Evolutionary conservation across 2,797 vertebrate species (phyloP).

Genomic region (Pseudochromis fuscus): DNA sequence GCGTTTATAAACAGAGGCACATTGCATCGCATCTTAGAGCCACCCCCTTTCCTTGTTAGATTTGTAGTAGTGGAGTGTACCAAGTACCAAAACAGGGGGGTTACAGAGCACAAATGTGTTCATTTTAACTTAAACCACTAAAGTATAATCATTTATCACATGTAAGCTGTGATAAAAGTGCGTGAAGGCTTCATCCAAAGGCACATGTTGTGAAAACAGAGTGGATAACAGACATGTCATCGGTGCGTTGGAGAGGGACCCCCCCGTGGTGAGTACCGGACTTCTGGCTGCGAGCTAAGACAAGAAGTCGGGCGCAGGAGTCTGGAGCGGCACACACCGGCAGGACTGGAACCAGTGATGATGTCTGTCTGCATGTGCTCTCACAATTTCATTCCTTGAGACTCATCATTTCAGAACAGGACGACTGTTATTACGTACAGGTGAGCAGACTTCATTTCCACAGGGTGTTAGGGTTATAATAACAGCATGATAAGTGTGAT

Average conservation of each 20-base stretch:
- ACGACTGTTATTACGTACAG: conserved; percentile 37
- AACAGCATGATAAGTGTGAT: too few relatives aligned
- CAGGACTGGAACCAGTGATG: conserved; percentile 49
- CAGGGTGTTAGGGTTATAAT: too few relatives aligned
- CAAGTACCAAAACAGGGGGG: conserved; percentile 30
- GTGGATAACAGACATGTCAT: rapidly evolving
- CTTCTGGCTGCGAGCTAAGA: background rate
- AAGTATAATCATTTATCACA: rapidly evolving
- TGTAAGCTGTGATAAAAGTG: too few relatives aligned
- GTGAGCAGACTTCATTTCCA: conserved; percentile 52
- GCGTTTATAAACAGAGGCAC: conserved; percentile 74
- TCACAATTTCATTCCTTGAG: conserved; percentile 84
- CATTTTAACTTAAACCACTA: rapidly evolving
- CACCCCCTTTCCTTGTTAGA: conserved; percentile 17
- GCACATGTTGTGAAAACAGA: rapidly evolving
- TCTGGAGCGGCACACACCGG: background rate
- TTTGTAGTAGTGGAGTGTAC: conserved; percentile 70
- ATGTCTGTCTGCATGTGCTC: conserved; percentile 82
- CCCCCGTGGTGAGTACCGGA: too few relatives aligned
- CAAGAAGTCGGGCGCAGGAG: background rate
- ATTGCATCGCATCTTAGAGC: conserved; percentile 37
- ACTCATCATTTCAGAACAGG: conserved; percentile 37
- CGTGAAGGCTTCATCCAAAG: too few relatives aligned
- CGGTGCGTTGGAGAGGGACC: background rate
- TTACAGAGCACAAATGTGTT: rapidly evolving